Base-by-base conservation (phyloP, 2,888 invertebrate species). In the Rhagophthalmus giganteus region DNA sequence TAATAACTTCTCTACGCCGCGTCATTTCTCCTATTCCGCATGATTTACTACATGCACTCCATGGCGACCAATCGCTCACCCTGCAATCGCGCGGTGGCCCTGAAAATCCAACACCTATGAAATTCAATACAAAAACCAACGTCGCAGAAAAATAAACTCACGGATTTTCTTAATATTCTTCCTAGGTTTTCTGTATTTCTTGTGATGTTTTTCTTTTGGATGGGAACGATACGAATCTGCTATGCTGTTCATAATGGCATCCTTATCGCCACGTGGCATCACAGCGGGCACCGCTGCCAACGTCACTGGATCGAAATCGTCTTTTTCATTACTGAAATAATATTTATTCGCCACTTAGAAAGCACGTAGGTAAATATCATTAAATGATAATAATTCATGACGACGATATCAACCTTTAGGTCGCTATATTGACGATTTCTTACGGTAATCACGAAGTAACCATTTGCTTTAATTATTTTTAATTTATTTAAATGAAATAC, bases 1-100 rank as follows among this genome's bases (percentile, higher is more conserved):
- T 85, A 59, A 87, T 75, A 45, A 94, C 84, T 62, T 86, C 83
- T 55, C 94, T 81, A 61, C 85, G 85, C 63, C 94, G 84, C 72
- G 86, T 81, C 74, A 89, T 90, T 67, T 91, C 89, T 13, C 95
- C 94, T 54, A 94, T 92, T 57, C 93, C 93, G 70, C 94, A 93
- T 40, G 88, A 86, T 69, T 88, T 87, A 75, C 87, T 90, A 78
- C 95, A 95, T 5, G 84, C 78, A 67, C 88, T 87, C 94, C 92
- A 94, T 45, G 85, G 84, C 14, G 88, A 87, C 94, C 92, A 94
- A 59, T 86, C 86, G 57, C 87, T 83, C 39, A 93, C 88, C 62
- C 88, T 85, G 76, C 94, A 94, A 75, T 92, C 90, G 62, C 88
- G 80, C 42, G 88, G 83, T 69, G 81, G 76, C 65, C 81, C 81